phyloP scores from a whole-genome alignment of 2,797 vertebrate genomes.

The Discoglossus pictus region DNA sequence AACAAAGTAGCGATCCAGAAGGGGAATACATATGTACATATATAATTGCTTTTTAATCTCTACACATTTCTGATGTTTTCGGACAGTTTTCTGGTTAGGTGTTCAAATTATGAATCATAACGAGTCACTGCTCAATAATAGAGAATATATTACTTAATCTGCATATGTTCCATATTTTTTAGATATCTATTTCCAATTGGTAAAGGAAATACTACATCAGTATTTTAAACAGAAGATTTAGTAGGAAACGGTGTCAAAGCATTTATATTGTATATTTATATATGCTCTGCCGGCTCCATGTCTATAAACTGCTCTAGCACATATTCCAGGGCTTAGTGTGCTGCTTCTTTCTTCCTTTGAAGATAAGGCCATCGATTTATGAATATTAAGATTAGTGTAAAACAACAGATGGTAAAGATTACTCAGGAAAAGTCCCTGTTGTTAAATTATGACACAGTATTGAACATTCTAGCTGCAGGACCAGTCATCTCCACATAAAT shows the following conservation, averaged over 20 bases:
- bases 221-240: slow-evolving; percentile 36
- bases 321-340: slow-evolving; percentile 56
- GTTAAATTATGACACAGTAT: slow-evolving; percentile 45
- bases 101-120: too few species aligned
- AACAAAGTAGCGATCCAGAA: too few species aligned
- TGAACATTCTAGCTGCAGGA: slow-evolving; percentile 49
- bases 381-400: slow-evolving; percentile 62
- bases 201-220: slow-evolving; percentile 2
- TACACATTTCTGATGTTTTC: too few species aligned
- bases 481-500: slow-evolving; percentile 45
- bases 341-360: slow-evolving; percentile 56
- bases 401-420: slow-evolving; percentile 67
- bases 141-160: too few species aligned
- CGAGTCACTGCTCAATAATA: too few species aligned
- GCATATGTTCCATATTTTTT: too few species aligned
- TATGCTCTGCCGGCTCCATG: slow-evolving; percentile 48
- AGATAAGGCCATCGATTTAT: slow-evolving; percentile 64
- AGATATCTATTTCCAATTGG: neutral
- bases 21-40: too few species aligned
- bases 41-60: too few species aligned
- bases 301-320: slow-evolving; percentile 33
- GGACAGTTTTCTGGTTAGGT: too few species aligned
- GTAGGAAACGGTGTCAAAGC: slow-evolving; percentile 23
- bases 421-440: slow-evolving; percentile 59
- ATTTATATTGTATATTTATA: slow-evolving; percentile 48